phyloP scores from a whole-genome alignment of 2,888 invertebrate species.

The Polydesmus complanatus region DNA sequence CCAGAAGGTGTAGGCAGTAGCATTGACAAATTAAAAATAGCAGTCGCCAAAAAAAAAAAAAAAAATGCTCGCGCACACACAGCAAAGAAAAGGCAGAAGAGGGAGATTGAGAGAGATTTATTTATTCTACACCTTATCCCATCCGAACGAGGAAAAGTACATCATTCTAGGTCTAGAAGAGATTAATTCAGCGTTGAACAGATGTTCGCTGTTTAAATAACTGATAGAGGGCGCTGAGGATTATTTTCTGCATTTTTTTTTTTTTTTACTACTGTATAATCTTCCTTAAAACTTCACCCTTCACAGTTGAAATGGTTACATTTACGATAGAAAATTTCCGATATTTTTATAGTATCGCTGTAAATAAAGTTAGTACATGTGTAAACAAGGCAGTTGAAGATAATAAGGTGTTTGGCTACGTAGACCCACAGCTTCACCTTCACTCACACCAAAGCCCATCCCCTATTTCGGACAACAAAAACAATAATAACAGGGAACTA shows the following conservation, averaged over 20 bases:
- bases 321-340: not conserved
- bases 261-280: not conserved
- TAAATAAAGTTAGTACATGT: not conserved
- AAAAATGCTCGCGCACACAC: no score
- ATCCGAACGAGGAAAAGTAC: not conserved
- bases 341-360: not conserved
- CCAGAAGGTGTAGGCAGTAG: not conserved
- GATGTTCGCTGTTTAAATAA: not conserved
- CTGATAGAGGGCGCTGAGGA: not conserved
- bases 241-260: no score
- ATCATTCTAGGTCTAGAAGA: no score
- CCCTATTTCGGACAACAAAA: not conserved
- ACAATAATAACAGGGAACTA: not conserved
- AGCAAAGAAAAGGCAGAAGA: not conserved
- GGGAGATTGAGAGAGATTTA: not conserved
- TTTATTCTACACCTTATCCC: not conserved
- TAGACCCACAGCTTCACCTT: not conserved
- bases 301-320: not conserved
- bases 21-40: not conserved
- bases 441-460: not conserved
- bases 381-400: not conserved
- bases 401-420: not conserved
- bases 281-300: not conserved
- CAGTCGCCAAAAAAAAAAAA: not conserved
- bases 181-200: not conserved